These are phyloP conservation scores for Hirtodrosophila confusa DNA, from an alignment of 2,888 invertebrate genomes.

Conservation along the genomic window DNA sequence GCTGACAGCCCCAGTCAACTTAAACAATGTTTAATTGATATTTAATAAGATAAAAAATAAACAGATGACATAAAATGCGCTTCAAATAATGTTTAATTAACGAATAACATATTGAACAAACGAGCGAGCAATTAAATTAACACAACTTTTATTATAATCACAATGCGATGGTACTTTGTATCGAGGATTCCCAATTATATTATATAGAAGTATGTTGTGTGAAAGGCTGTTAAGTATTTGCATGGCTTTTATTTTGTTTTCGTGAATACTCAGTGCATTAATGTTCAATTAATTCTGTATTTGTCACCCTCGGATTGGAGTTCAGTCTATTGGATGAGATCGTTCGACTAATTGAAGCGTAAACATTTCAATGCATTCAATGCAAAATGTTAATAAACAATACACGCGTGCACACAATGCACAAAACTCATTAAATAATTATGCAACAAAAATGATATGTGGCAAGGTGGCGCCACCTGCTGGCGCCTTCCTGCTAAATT, in stretches of 20 bases:
- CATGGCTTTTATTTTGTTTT: conserved; percentile 29
- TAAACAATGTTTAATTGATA: conserved; percentile 61
- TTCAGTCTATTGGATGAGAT: conserved; percentile 24
- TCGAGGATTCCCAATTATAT: conserved; percentile 8
- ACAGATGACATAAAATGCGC: not conserved
- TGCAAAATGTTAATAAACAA: conserved; percentile 54
- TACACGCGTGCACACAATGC: conserved; percentile 22
- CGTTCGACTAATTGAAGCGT: conserved; percentile 66
- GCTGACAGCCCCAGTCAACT: conserved; percentile 5
- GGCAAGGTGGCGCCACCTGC: conserved; percentile 1
- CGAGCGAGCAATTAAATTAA: conserved; percentile 57
- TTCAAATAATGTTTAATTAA: conserved; percentile 62
- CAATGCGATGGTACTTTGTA: conserved; percentile 18
- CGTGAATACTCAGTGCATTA: conserved; percentile 49
- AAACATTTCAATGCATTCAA: conserved; percentile 63
- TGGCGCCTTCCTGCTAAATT: conserved; percentile 51
- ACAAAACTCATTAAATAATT: conserved; percentile 63
- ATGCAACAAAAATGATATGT: conserved; percentile 37
- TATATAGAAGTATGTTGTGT: not conserved
- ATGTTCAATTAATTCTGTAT: conserved; percentile 65
- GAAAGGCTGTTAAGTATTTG: conserved; percentile 30
- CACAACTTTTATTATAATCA: conserved; percentile 57
- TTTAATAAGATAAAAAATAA: conserved; percentile 36
- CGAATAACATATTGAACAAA: conserved; percentile 60
- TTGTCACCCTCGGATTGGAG: conserved; percentile 34